Evolutionary conservation across 2,888 invertebrate species (phyloP), one percentile per base, ranked within the genome.

Genomic region (Drosophila glabriapex): DNA sequence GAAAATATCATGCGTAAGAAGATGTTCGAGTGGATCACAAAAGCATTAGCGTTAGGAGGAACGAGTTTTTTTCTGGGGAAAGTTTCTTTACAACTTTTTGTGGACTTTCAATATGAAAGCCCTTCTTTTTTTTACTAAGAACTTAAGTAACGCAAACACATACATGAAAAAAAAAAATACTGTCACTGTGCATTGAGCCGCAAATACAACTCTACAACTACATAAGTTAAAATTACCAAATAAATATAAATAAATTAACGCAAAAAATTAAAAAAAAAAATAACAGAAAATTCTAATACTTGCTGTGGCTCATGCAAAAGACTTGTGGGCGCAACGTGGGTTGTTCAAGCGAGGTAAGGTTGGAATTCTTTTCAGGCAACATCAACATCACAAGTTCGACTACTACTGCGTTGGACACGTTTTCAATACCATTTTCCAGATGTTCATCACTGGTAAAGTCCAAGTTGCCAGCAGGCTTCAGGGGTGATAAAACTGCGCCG

Each of bases 401-500:
- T 84, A 93, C 82, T 71, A 85, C 70, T 62, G 63, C 76, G 64
- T 83, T 83, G 76, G 73, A 83, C 62, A 77, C 56, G 75, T 89
- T 88, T 78, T 87, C 74, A 83, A 79, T 92, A 93, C 93, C 93
- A 90, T 94, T 93, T 91, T 93, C 92, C 83, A 93, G 89, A 87
- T 93, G 93, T 73, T 93, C 92, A 89, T 95, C 95, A 79, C 94
- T 94, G 65, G 94, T 94, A 81, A 95, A 95, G 90, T 95, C 95
- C 82, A 94, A 86, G 83, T 93, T 93, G 73, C 92, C 92, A 39
- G 92, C 85, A 54, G 93, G 92, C 82, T 93, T 93, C 64, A 93
- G 66, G 62, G 93, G 91, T 70, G 92, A 88, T 46, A 93, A 73
- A 33, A 92, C 90, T 43, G 93, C 92, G 52, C 93, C 91, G 86